Evolutionary conservation across 2,797 vertebrate species (phyloP).

Genomic region (Pteropus rufus): DNA sequence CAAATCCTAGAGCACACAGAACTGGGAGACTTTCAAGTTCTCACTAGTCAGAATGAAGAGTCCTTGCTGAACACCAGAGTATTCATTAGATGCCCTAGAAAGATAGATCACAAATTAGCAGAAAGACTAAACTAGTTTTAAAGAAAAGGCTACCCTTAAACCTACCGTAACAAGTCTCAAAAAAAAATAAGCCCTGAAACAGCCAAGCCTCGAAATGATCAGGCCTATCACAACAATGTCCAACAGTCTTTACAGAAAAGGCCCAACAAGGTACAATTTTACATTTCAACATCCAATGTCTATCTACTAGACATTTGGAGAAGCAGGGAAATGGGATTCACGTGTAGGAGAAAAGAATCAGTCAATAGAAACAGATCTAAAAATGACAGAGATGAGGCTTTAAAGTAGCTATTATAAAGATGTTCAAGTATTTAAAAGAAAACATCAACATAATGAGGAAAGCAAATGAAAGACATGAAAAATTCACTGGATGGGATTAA

Average conservation of each 20-base stretch:
- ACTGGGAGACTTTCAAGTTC: background rate
- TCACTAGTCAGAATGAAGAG: background rate
- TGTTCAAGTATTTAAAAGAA: background rate
- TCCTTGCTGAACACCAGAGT: background rate
- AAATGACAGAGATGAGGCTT: background rate
- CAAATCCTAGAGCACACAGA: background rate
- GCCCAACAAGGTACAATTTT: background rate
- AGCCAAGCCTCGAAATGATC: background rate
- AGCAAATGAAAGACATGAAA: background rate
- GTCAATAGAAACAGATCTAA: background rate
- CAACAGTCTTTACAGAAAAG: background rate
- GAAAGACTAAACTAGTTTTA: background rate
- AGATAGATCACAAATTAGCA: background rate
- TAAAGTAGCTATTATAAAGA: background rate
- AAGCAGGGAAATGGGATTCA: background rate
- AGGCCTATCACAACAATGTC: background rate
- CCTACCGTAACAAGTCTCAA: background rate
- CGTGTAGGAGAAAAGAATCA: background rate
- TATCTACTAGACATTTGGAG: background rate
- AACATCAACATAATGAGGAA: background rate
- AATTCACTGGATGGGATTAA: background rate
- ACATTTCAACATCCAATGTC: background rate
- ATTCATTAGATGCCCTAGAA: background rate
- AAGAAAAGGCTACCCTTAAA: background rate
- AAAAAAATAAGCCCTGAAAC: background rate